A percentile compares a stretch with the other conserved stretches of the same genome.
phyloP scores from a whole-genome alignment of 2,888 invertebrate species.

The Archips crataeganus region DNA sequence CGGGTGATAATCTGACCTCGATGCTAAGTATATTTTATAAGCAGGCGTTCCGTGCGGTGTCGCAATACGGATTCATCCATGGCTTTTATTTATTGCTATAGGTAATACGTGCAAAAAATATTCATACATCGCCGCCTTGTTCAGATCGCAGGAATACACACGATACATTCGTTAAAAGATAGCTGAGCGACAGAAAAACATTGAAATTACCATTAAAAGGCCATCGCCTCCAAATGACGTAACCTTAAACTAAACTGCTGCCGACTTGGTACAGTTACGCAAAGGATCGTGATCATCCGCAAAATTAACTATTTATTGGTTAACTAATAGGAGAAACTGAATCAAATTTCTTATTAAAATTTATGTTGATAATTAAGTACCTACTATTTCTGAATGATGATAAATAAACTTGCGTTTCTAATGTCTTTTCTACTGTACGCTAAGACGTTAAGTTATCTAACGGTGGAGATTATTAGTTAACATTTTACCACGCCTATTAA shows the following conservation, averaged over 20 bases:
- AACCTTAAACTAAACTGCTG: conserved; percentile 43
- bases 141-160: conserved; percentile 11
- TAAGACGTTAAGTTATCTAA: not conserved
- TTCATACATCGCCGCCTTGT: not conserved
- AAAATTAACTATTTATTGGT: conserved; percentile 31
- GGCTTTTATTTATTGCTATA: conserved; percentile 1
- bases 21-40: not conserved
- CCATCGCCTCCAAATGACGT: conserved; percentile 54
- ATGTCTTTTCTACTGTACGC: not conserved
- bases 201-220: conserved; percentile 50
- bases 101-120: conserved; percentile 18
- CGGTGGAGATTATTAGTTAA: not conserved
- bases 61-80: not conserved
- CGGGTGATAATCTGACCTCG: not conserved
- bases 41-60: not conserved
- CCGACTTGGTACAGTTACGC: conserved; percentile 30
- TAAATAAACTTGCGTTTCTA: not conserved
- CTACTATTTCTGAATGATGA: not conserved
- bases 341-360: conserved; percentile 8
- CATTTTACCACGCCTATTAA: conserved; percentile 53
- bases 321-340: conserved; percentile 21
- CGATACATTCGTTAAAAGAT: conserved; percentile 51
- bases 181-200: conserved; percentile 45
- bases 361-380: not conserved
- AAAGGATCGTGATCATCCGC: conserved; percentile 31